Percentiles rank a stretch among this genome's conserved stretches.
These are phyloP conservation scores for Hylomyscus alleni DNA, from an alignment of 2,797 vertebrate species.

Conservation along the genomic window DNA sequence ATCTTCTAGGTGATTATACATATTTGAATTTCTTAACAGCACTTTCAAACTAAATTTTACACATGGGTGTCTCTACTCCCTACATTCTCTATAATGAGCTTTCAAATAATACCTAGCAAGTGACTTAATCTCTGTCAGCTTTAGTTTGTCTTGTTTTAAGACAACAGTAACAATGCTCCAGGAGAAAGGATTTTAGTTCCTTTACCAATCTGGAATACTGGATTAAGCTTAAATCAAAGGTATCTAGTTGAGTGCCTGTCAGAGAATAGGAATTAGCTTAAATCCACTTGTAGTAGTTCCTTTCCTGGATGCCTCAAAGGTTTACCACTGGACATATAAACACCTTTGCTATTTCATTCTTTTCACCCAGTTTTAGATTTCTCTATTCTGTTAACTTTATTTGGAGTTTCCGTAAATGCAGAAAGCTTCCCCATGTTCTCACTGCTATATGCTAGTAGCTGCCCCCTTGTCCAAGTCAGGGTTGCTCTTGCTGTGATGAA, in stretches of 20 bases:
- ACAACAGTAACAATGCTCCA: not conserved
- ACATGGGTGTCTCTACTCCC: not conserved
- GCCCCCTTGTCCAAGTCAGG: not conserved
- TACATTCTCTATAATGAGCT: not conserved
- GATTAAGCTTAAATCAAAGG: conserved; percentile 26
- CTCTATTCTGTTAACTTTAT: not conserved
- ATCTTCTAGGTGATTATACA: not conserved
- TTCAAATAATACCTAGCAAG: conserved; percentile 6
- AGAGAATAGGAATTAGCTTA: not conserved
- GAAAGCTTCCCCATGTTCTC: not conserved
- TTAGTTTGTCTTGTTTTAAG: not conserved
- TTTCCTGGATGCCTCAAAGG: not conserved
- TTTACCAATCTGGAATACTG: not conserved
- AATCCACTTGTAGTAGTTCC: conserved; percentile 1
- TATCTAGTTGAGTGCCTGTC: not conserved
- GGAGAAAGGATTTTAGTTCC: not conserved
- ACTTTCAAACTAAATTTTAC: not conserved
- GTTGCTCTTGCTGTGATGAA: not conserved
- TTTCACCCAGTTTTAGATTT: not conserved
- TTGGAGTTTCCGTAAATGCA: not conserved
- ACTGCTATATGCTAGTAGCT: not conserved
- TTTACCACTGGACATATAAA: conserved; percentile 25
- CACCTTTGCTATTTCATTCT: not conserved
- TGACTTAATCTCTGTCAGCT: not conserved
- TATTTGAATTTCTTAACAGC: not conserved